Percentiles rank a stretch among this genome's conserved stretches.
Conservation (phyloP, 2,888 invertebrate species). For the Aporophyla lueneburgensis region DNA sequence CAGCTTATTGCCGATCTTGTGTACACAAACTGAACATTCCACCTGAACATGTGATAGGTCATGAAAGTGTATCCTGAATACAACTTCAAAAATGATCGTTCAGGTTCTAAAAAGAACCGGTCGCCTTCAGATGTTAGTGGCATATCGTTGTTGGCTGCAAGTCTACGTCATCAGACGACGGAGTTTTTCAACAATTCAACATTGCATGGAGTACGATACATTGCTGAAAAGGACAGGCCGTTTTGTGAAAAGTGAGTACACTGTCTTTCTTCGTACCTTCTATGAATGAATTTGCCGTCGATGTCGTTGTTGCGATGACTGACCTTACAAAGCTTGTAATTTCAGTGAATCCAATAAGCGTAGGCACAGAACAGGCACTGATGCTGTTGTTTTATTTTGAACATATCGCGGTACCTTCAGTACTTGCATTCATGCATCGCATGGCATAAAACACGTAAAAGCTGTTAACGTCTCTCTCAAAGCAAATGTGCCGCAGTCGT, state of each 20-base stretch:
- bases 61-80: constrained; percentile 84
- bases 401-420: not conserved
- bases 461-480: not conserved
- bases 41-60: constrained; percentile 67
- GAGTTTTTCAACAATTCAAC: constrained; percentile 95
- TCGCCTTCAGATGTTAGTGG: constrained; percentile 74
- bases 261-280: not conserved
- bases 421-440: not conserved
- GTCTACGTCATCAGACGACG: constrained; percentile 93
- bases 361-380: not conserved
- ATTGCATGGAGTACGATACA: constrained; percentile 95
- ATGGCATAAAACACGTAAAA: not conserved
- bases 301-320: not conserved
- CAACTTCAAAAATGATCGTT: constrained; percentile 67
- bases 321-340: not conserved
- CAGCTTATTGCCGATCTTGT: constrained; percentile 56
- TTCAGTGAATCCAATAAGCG: not conserved
- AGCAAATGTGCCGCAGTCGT: not conserved
- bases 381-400: not conserved
- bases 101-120: constrained; percentile 65
- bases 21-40: constrained; percentile 54
- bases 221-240: constrained; percentile 94
- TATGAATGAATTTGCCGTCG: not conserved
- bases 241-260: constrained; percentile 93
- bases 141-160: constrained; percentile 90